phyloP scores from a whole-genome alignment of 1,140 invertebrate genomes.

The Drosophila subpulchrella region DNA sequence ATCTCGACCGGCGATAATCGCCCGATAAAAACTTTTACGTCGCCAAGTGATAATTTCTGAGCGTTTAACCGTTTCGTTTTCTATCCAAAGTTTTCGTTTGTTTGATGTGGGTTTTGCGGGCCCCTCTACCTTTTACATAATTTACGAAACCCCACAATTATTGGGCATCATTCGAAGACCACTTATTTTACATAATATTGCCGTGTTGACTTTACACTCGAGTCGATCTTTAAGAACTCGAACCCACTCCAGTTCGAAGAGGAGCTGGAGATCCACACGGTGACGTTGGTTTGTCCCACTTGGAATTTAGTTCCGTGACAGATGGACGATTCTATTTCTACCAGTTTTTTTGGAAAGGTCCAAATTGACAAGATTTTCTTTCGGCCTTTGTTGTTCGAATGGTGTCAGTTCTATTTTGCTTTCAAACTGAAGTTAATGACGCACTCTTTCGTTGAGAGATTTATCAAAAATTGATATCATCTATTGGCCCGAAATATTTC shows the following conservation, averaged over 20 bases:
- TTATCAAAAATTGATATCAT: constrained; percentile 48
- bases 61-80: constrained; percentile 34
- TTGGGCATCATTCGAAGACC: constrained; percentile 10
- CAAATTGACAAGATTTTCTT: constrained; percentile 53
- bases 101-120: background rate
- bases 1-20: constrained; percentile 55
- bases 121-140: constrained; percentile 55
- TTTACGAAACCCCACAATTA: constrained; percentile 21
- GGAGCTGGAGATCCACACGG: constrained; percentile 35
- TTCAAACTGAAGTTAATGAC: constrained; percentile 34
- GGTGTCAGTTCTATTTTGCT: constrained; percentile 65
- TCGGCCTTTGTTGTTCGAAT: constrained; percentile 53
- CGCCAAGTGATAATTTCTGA: constrained; percentile 58
- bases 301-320: constrained; percentile 73
- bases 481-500: constrained; percentile 22
- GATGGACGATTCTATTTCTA: constrained; percentile 67
- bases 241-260: constrained; percentile 52
- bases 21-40: constrained; percentile 72
- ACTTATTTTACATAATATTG: constrained; percentile 64
- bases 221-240: constrained; percentile 44
- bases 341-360: constrained; percentile 36
- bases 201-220: constrained; percentile 60
- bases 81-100: constrained; percentile 17
- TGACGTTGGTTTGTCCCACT: constrained; percentile 51
- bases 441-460: constrained; percentile 27